A percentile compares a stretch with the other conserved stretches of the same genome.
phyloP scores from a whole-genome alignment of 2,888 invertebrate species.

The Salpingus planirostris region DNA sequence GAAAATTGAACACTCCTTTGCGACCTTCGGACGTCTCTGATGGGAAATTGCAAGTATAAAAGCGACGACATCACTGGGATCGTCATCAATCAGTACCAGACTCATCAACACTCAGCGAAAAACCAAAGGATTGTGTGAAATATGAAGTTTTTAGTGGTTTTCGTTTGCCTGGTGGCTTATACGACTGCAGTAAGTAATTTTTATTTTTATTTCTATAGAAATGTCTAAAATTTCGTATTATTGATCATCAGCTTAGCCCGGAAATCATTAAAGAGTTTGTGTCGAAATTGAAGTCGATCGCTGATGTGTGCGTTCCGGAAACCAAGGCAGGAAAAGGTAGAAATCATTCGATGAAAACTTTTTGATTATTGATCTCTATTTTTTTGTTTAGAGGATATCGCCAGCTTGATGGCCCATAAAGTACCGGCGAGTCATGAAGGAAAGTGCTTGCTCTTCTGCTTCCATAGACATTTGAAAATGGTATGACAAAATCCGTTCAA shows the following conservation, averaged over 20 bases:
- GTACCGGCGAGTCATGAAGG: conserved; percentile 12
- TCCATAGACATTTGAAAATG: conserved; percentile 10
- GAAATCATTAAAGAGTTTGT: conserved; percentile 7
- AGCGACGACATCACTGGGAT: too few relatives aligned
- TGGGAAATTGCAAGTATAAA: too few relatives aligned
- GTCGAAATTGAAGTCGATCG: conserved; percentile 4
- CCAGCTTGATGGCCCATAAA: conserved; percentile 7
- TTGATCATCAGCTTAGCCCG: conserved; percentile 6
- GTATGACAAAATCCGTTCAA: conserved; percentile 3
- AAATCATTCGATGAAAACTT: not conserved
- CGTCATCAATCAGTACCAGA: too few relatives aligned
- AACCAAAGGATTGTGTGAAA: too few relatives aligned
- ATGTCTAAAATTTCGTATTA: conserved; percentile 1
- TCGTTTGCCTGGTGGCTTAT: conserved; percentile 10
- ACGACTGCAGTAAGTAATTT: conserved; percentile 14
- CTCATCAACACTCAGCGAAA: too few relatives aligned
- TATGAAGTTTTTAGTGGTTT: conserved; percentile 17
- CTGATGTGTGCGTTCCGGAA: conserved; percentile 9
- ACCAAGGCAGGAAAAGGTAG: conserved; percentile 8
- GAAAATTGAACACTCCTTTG: too few relatives aligned
- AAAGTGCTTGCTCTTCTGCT: conserved; percentile 14
- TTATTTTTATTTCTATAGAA: not conserved
- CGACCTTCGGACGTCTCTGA: too few relatives aligned
- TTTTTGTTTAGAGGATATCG: conserved; percentile 7
- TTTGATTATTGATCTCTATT: not conserved